Conservation (phyloP, 2,113 vertebrate genomes). For the Misgurnus mizolepis region DNA sequence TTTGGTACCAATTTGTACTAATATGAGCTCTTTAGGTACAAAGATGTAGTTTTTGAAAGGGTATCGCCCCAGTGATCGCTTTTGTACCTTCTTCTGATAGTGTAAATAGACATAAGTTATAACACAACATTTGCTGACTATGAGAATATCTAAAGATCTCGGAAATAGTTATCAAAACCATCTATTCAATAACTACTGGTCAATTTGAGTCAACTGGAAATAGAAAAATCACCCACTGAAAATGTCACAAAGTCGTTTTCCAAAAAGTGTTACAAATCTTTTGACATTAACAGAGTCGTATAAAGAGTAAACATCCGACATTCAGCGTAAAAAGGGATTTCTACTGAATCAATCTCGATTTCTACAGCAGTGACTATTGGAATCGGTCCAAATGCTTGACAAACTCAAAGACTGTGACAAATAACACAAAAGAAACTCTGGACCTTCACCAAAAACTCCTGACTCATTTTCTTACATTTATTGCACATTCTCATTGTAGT, state of each 20-base stretch:
- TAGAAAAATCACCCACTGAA: slow-evolving; percentile 48
- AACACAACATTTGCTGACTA: too few species aligned
- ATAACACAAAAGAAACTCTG: background rate
- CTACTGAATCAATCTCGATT: background rate
- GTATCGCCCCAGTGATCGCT: too few species aligned
- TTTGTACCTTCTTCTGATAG: too few species aligned
- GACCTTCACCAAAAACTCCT: background rate
- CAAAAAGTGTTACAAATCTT: slow-evolving; percentile 66
- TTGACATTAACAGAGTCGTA: slow-evolving; percentile 21
- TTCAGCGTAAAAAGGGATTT: slow-evolving; percentile 14
- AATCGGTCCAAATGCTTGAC: background rate
- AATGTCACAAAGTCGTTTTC: slow-evolving; percentile 67
- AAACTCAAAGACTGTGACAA: background rate
- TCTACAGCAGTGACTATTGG: background rate
- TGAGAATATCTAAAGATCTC: slow-evolving; percentile 33
- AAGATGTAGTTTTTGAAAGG: too few species aligned
- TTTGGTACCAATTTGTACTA: too few species aligned
- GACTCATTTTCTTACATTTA: slow-evolving; percentile 4
- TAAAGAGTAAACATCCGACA: slow-evolving; percentile 53
- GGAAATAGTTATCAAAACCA: slow-evolving; percentile 44
- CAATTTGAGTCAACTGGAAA: slow-evolving; percentile 61
- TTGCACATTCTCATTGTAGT: slow-evolving; percentile 33
- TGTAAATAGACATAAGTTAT: too few species aligned
- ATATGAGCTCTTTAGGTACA: too few species aligned
- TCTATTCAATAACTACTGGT: slow-evolving; percentile 48